A percentile compares a stretch with the other conserved stretches of the same genome.
phyloP scores from a whole-genome alignment of 2,113 vertebrate species.

The Phaetusa simplex region DNA sequence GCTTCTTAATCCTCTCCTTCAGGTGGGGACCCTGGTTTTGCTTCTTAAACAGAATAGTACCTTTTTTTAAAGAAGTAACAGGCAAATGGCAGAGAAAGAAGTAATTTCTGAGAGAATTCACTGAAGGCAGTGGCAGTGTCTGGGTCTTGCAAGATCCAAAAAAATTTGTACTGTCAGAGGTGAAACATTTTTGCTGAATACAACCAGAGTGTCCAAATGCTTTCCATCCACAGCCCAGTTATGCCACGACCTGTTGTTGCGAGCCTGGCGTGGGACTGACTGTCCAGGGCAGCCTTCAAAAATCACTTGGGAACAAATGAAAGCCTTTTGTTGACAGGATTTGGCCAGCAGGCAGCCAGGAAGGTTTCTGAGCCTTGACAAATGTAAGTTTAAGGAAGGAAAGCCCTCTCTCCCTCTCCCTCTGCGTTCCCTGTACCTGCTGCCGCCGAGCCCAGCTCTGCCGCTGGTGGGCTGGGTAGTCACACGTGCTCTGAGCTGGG shows the following conservation, averaged over 20 bases:
- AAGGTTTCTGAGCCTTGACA: not conserved
- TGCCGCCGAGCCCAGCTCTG: not conserved
- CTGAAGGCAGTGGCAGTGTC: not conserved
- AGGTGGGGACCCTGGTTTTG: not conserved
- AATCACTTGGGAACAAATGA: not conserved
- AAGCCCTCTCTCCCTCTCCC: not conserved
- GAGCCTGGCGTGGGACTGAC: not conserved
- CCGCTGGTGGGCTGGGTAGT: not conserved
- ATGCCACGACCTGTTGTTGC: fast-evolving
- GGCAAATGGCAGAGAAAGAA: not conserved
- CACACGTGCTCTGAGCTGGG: not conserved
- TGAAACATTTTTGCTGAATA: not conserved
- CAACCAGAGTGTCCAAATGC: not conserved
- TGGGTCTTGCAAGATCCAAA: not conserved
- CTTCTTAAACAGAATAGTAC: not conserved
- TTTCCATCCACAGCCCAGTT: not conserved
- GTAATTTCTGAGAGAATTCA: not conserved
- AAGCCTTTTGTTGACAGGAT: not conserved
- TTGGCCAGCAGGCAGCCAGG: not conserved
- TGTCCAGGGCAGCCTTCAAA: not conserved
- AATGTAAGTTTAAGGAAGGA: not conserved
- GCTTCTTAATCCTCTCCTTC: not conserved
- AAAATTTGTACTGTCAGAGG: not conserved
- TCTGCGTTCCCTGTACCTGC: not conserved
- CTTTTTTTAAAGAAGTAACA: not conserved